Conservation (phyloP, 2,113 vertebrate genomes). For the Recurvirostra avosetta region DNA sequence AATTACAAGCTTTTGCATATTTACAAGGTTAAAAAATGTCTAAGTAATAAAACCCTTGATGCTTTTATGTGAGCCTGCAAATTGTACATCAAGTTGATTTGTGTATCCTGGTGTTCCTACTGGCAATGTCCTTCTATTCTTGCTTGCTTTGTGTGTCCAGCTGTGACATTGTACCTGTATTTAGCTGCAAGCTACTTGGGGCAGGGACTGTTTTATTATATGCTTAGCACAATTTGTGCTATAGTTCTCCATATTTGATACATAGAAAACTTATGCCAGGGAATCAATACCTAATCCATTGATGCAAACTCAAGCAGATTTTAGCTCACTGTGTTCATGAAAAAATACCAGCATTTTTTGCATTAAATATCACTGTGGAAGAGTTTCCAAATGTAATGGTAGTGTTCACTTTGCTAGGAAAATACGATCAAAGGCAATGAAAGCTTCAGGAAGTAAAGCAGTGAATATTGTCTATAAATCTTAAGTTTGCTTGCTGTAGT, state of each 20-base stretch:
- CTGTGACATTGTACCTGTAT: background rate
- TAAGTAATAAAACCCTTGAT: background rate
- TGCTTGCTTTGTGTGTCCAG: background rate
- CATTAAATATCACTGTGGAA: background rate
- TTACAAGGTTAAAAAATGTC: background rate
- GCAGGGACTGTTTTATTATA: background rate
- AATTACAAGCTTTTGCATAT: background rate
- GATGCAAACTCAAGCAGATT: background rate
- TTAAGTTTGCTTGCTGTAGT: background rate
- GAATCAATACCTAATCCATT: background rate
- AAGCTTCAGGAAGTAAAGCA: background rate
- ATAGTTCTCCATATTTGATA: background rate
- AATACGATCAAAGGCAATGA: background rate
- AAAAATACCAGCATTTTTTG: background rate
- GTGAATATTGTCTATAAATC: background rate
- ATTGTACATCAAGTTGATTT: background rate
- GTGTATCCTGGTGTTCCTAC: background rate
- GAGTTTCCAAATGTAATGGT: background rate
- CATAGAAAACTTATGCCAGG: background rate
- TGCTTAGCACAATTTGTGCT: background rate
- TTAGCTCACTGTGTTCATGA: background rate
- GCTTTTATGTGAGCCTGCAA: background rate
- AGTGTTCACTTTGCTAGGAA: background rate
- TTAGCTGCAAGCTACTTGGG: background rate
- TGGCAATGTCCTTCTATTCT: background rate